Evolutionary conservation across 2,113 vertebrate species (phyloP).

Genomic region (Otus sunia): DNA sequence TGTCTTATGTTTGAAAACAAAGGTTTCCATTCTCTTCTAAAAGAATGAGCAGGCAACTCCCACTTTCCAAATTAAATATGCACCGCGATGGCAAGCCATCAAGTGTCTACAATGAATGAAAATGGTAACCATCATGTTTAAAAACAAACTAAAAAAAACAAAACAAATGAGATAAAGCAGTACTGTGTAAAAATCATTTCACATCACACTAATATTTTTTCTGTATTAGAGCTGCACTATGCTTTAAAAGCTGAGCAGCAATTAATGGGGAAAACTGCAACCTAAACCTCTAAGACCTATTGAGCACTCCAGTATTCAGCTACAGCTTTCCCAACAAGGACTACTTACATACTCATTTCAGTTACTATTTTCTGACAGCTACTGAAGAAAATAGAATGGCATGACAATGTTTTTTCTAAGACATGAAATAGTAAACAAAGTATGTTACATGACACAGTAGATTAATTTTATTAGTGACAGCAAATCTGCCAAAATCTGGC

Average conservation of each 20-base stretch:
- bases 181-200: background rate
- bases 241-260: constrained; percentile 2
- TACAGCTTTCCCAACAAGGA: background rate
- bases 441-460: background rate
- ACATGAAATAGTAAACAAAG: background rate
- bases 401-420: background rate
- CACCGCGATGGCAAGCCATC: background rate
- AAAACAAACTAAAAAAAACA: background rate
- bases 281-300: background rate
- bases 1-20: background rate
- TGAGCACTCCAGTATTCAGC: background rate
- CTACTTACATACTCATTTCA: background rate
- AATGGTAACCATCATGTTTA: background rate
- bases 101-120: background rate
- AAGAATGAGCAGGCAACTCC: background rate
- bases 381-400: background rate
- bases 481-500: background rate
- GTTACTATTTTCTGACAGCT: background rate
- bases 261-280: background rate
- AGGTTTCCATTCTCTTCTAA: background rate
- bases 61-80: background rate
- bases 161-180: background rate
- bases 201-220: background rate
- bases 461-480: background rate
- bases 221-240: background rate